Base-by-base conservation (phyloP, 2,888 invertebrate species). In the Eupithecia insigniata region DNA sequence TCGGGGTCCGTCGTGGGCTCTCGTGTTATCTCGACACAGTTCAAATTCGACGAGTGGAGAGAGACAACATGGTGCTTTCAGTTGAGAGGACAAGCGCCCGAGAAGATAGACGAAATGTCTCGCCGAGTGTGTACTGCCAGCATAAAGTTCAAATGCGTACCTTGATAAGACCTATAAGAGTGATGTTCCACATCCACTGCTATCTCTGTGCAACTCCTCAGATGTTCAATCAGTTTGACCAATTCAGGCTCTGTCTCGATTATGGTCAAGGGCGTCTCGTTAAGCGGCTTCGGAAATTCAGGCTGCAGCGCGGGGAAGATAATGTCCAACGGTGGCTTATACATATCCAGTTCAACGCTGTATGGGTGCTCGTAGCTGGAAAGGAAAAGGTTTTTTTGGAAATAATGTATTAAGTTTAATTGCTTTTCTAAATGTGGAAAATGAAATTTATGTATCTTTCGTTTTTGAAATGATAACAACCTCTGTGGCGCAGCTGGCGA, bases 171-270 rank as follows among this genome's bases (percentile, higher is more conserved):
- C 73, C 99, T 95, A 85, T 98, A 99, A 0, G 97, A 97, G 89
- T 99, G 99, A 89, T 99, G 98, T 94, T 98, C 98, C 67, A 99
- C 93, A 93, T 99, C 99, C 0, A 99, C 96, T 0, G 98, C 98
- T 69, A 99, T 95, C 86, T 97, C 97, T 2, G 92, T 67, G 89
- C n/a, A 96, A 95, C 1, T 90, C 60, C 93, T 92, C 73, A 99
- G 91, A 76, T 97, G 96, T 0, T 95, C 88, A 3, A 97, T 83
- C 61, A 99, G 91, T 3, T 92, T 89, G 64, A 96, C 90, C 2
- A 99, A 85, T 70, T 96, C 95, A 1, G 95, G 93, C 28, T 94
- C 90, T 0, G 95, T 96, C 62, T 96, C 95, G 0, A 99, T 95
- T 76, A 96, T 95, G 4, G 96, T 93, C 6, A 97, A 89, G 0